Evolutionary conservation across 2,888 invertebrate genomes (phyloP).

Genomic region (Boloria selene): DNA sequence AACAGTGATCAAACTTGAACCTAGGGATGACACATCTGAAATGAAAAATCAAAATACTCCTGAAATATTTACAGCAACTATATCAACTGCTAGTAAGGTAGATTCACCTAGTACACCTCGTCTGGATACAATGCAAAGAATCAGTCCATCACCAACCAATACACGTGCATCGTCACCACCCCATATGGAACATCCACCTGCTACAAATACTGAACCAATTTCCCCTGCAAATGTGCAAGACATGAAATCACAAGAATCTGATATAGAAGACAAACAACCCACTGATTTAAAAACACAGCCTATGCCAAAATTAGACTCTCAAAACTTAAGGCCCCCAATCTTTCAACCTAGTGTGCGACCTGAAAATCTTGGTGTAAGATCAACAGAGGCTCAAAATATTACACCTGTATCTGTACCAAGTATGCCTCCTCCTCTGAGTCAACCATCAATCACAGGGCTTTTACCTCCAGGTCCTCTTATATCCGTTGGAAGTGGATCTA

Average conservation of each 20-base stretch:
- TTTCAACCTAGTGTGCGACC: slow-evolving; percentile 68
- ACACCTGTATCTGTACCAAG: slow-evolving; percentile 64
- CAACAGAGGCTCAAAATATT: slow-evolving; percentile 60
- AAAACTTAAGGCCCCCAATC: slow-evolving; percentile 60
- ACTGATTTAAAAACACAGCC: slow-evolving; percentile 75
- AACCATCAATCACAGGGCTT: slow-evolving; percentile 80
- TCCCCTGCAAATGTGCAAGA: slow-evolving; percentile 75
- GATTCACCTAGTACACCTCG: slow-evolving; percentile 72
- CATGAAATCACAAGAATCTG: slow-evolving; percentile 63
- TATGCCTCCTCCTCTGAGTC: slow-evolving; percentile 77
- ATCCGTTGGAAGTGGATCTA: slow-evolving; percentile 81
- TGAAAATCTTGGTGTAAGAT: slow-evolving; percentile 69
- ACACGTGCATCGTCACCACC: slow-evolving; percentile 68
- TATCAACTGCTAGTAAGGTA: slow-evolving; percentile 69
- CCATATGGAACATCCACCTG: slow-evolving; percentile 70
- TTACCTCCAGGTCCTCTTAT: slow-evolving; percentile 83
- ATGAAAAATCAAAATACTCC: slow-evolving; percentile 75
- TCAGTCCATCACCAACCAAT: slow-evolving; percentile 75
- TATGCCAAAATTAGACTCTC: slow-evolving; percentile 62
- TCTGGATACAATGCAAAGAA: slow-evolving; percentile 69
- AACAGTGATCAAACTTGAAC: slow-evolving; percentile 78
- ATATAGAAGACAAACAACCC: slow-evolving; percentile 72
- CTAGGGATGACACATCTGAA: slow-evolving; percentile 74
- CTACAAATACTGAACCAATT: slow-evolving; percentile 70
- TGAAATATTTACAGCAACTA: slow-evolving; percentile 78